Base-by-base conservation (phyloP, 64 coral and sea anemone genomes). In the Montipora efflorescens region DNA sequence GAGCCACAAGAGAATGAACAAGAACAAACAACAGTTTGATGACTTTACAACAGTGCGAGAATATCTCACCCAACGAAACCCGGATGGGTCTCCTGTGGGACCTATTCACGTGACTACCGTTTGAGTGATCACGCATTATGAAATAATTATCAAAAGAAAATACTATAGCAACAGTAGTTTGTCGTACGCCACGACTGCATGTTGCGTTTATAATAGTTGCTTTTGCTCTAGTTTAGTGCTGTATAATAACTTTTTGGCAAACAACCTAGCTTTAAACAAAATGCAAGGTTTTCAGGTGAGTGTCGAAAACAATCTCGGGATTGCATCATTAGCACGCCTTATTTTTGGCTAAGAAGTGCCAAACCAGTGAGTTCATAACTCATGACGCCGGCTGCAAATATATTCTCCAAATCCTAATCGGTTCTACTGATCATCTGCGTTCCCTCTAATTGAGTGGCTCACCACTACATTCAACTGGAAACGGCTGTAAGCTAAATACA, bases 1-100 rank as follows among this genome's bases (percentile, higher is more conserved):
- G 46, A 99, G 92, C 79, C 95, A 99, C 28, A 94, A 90, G 59
- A 95, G 90, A 90, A 99, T 99, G 95, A 89, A 90, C 13, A 98
- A 74, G 43, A 94, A 79, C 47, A 90, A 85, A n/a, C 94, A 98
- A 7, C 90, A 84, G 55, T 99, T 99, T 90, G 95, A 99, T 90
- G 98, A 99, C 75, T 99, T 99, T 96, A 93, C 96, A 7, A 99
- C 98, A 2, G 98, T 99, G n/a, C 95, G 94, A 64, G 98, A 99
- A 90, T 92, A 96, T 53, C 80, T 99, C 45, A 93, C 91, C 44
- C 98, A 99, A 58, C 89, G 98, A 53, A 99, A 99, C 53, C 88
- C 91, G 1, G 85, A 87, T 44, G 98, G 98, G 68, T 90, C 91
- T 4, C 87, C 78, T 5, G 88, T 87, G 18, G 98, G 98, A 18